phyloP scores from a whole-genome alignment of 1,140 invertebrate genomes.

The Zaprionus tsacasi region DNA sequence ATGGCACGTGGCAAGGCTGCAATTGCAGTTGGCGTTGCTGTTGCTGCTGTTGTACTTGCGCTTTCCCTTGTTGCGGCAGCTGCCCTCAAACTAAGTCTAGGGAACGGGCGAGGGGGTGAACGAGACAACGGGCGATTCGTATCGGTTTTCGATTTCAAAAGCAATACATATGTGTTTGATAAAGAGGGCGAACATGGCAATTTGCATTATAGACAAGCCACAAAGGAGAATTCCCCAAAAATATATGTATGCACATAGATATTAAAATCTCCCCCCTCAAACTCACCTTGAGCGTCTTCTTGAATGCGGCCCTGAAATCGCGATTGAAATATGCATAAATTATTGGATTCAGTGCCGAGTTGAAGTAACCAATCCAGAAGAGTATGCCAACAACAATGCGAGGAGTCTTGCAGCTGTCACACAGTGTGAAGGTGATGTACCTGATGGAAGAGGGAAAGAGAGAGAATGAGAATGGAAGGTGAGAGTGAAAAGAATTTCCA shows the following conservation, averaged over 20 bases:
- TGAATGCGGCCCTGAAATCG: slow-evolving; percentile 96
- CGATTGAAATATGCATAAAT: slow-evolving; percentile 99
- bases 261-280: neutral
- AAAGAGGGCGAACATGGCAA: slow-evolving; percentile 49
- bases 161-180: slow-evolving; percentile 54
- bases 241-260: slow-evolving; percentile 72
- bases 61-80: slow-evolving; percentile 56
- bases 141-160: slow-evolving; percentile 46
- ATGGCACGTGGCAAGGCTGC: slow-evolving; percentile 31
- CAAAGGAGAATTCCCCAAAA: slow-evolving; percentile 61
- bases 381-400: slow-evolving; percentile 91
- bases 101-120: neutral
- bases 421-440: slow-evolving; percentile 94
- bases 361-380: slow-evolving; percentile 99
- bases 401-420: slow-evolving; percentile 86
- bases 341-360: slow-evolving; percentile 97
- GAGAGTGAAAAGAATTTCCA: neutral
- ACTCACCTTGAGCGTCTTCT: slow-evolving; percentile 94
- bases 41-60: slow-evolving; percentile 42
- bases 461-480: neutral
- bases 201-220: slow-evolving; percentile 24
- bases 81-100: slow-evolving; percentile 69
- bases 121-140: slow-evolving; percentile 18
- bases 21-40: slow-evolving; percentile 28
- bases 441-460: slow-evolving; percentile 78